phyloP scores from a whole-genome alignment of 23 tunicate species.

The Phallusia fumigata region DNA sequence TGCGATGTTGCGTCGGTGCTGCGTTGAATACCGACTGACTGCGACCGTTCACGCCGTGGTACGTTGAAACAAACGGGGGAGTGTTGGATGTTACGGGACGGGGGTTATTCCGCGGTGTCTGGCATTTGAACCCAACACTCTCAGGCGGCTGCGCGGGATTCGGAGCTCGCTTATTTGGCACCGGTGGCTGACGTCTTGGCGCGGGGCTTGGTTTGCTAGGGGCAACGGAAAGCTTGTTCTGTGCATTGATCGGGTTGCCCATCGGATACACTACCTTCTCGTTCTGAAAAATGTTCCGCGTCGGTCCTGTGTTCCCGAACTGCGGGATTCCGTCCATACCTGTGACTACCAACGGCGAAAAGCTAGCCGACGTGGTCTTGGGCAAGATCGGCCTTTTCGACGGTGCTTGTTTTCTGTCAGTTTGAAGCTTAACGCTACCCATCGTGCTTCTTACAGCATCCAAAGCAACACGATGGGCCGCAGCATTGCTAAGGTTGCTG shows the following conservation, averaged over 20 bases:
- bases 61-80: background rate
- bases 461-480: conserved; percentile 50
- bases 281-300: conserved; percentile 43
- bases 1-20: background rate
- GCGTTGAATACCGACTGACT: background rate
- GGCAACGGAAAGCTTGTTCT: background rate
- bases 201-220: background rate
- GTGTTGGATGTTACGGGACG: background rate
- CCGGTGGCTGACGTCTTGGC: background rate
- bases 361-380: conserved; percentile 3
- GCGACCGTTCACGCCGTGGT: background rate
- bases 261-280: conserved; percentile 37
- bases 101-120: background rate
- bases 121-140: background rate
- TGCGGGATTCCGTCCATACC: conserved; percentile 7
- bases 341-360: background rate
- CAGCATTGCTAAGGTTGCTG: conserved; percentile 35
- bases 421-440: conserved; percentile 8
- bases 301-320: conserved; percentile 1
- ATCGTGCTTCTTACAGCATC: conserved; percentile 48
- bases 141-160: background rate
- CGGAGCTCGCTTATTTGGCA: background rate
- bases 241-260: background rate
- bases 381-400: conserved; percentile 54
- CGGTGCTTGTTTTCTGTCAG: background rate